A percentile compares a stretch with the other conserved stretches of the same genome.
Conservation (phyloP, 1,140 invertebrate species). For the Cyrtorhinus lividipennis region DNA sequence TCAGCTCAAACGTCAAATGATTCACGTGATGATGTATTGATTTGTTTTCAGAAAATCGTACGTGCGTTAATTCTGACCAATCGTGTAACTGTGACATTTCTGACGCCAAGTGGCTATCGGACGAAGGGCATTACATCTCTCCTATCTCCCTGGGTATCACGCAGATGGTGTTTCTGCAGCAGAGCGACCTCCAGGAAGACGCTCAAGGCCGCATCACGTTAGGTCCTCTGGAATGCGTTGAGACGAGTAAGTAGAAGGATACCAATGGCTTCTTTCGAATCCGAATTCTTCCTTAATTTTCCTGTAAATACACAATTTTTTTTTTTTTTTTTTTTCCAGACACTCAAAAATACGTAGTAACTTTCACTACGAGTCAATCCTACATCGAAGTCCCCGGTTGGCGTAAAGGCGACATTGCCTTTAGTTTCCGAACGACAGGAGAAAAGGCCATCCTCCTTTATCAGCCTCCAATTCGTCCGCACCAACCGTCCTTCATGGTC, state of each 20-base stretch:
- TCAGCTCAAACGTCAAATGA: no score
- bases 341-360: slow-evolving; percentile 82
- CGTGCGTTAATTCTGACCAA: slow-evolving; percentile 59
- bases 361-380: slow-evolving; percentile 80
- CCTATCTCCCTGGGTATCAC: slow-evolving; percentile 72
- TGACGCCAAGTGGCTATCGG: slow-evolving; percentile 70
- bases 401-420: slow-evolving; percentile 78
- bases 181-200: slow-evolving; percentile 61
- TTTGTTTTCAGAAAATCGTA: slow-evolving; percentile 50
- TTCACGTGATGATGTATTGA: no score
- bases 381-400: slow-evolving; percentile 84
- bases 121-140: slow-evolving; percentile 68
- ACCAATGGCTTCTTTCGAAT: neutral
- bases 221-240: slow-evolving; percentile 81
- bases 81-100: slow-evolving; percentile 71
- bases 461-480: slow-evolving; percentile 73
- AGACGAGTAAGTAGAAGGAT: slow-evolving; percentile 57
- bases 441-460: slow-evolving; percentile 76
- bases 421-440: slow-evolving; percentile 82
- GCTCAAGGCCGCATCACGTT: slow-evolving; percentile 73
- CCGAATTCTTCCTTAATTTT: no score
- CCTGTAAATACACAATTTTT: no score
- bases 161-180: slow-evolving; percentile 77
- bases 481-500: slow-evolving; percentile 81
- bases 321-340: slow-evolving; percentile 43